A percentile compares a stretch with the other conserved stretches of the same genome.
These are phyloP conservation scores for Argyrosomus japonicus DNA, from an alignment of 2,113 vertebrate species.

Conservation along the genomic window DNA sequence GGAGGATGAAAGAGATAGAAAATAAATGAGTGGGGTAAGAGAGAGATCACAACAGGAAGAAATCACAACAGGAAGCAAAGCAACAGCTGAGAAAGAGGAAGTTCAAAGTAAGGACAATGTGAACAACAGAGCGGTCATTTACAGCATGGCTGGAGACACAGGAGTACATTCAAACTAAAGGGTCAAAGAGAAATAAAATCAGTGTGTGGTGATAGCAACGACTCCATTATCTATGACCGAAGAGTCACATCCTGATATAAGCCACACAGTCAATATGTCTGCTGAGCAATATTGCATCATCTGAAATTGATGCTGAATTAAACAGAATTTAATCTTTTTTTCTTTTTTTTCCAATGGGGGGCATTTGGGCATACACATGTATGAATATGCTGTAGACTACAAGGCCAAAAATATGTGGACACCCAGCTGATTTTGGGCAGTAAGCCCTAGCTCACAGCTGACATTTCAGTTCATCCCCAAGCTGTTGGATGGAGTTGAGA, in stretches of 20 bases:
- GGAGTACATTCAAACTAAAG: neutral
- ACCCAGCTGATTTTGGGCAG: neutral
- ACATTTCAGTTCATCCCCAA: neutral
- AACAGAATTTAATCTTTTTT: neutral
- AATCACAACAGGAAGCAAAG: constrained; percentile 48
- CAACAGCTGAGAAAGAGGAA: constrained; percentile 52
- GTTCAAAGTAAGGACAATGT: constrained; percentile 61
- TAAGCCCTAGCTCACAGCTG: neutral
- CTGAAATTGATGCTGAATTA: neutral
- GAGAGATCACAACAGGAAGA: constrained; percentile 53
- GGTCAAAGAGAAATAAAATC: neutral
- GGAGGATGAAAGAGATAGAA: constrained; percentile 46
- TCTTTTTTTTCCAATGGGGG: no score
- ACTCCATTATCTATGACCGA: neutral
- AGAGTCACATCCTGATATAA: neutral
- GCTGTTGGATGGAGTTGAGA: neutral
- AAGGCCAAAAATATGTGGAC: neutral
- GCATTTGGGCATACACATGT: neutral
- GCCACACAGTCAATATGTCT: neutral
- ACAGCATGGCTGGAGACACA: constrained; percentile 32
- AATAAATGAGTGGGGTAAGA: constrained; percentile 22
- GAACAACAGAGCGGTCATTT: constrained; percentile 53
- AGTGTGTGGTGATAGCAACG: neutral
- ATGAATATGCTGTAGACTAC: neutral
- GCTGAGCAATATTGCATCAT: neutral